Conservation (phyloP, 2,113 vertebrate genomes). For the Ariopsis seemanni region DNA sequence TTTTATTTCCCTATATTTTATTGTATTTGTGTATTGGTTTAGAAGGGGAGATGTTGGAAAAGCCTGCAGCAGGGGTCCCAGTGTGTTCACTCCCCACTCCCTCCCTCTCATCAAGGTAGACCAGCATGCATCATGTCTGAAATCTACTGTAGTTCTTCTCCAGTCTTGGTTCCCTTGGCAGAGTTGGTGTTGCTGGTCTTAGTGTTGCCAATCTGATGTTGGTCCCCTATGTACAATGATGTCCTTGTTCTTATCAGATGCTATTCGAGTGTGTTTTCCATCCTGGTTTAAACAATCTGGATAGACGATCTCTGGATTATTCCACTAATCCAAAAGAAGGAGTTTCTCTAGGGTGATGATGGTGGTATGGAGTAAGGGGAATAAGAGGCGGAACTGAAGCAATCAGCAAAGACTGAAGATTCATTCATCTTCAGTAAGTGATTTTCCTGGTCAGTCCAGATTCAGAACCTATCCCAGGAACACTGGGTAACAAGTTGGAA, state of each 20-base stretch:
- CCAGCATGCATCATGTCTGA: neutral
- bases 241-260: neutral
- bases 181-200: neutral
- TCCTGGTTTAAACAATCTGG: neutral
- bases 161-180: neutral
- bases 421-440: neutral
- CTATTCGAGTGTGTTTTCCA: neutral
- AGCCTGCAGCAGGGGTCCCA: neutral
- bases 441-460: neutral
- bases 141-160: neutral
- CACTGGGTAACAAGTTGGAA: neutral
- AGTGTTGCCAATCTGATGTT: neutral
- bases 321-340: conserved; percentile 59
- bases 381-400: neutral
- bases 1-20: neutral
- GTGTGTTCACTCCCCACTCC: too few relatives aligned
- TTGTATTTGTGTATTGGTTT: neutral
- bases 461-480: neutral
- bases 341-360: conserved; percentile 56
- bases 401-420: neutral
- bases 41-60: neutral
- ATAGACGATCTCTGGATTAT: conserved; percentile 54
- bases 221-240: neutral
- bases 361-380: conserved; percentile 21
- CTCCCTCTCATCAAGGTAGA: too few relatives aligned